Evolutionary conservation across 2,113 vertebrate genomes (phyloP).

Genomic region (Aegithalos caudatus): DNA sequence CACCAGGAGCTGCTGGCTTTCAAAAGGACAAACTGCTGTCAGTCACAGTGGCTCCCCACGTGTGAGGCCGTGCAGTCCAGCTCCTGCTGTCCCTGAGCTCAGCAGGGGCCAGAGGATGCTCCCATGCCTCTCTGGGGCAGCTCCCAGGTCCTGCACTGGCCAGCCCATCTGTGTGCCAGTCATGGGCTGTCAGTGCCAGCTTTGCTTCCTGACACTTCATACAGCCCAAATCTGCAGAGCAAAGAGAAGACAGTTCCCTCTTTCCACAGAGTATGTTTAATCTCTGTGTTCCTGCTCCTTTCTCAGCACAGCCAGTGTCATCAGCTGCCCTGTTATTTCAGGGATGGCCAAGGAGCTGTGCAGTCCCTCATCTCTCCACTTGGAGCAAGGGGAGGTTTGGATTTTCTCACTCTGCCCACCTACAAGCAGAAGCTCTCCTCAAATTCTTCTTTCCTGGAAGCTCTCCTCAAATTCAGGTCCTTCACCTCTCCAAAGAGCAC

Average conservation of each 20-base stretch:
- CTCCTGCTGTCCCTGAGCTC: neutral
- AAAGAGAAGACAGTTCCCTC: neutral
- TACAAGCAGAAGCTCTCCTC: neutral
- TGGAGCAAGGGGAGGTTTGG: neutral
- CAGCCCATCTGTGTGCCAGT: neutral
- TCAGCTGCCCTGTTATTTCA: neutral
- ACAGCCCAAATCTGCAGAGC: neutral
- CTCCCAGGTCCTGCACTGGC: neutral
- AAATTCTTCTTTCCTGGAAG: neutral
- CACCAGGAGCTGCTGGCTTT: neutral
- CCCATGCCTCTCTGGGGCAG: accelerated
- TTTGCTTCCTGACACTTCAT: neutral
- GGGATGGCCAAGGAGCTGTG: neutral
- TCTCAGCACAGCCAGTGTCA: neutral
- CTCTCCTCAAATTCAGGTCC: neutral
- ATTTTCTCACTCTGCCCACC: neutral
- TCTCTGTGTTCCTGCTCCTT: neutral
- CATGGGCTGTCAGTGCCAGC: neutral
- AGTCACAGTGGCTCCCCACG: neutral
- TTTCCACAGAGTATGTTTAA: neutral
- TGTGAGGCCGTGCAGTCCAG: accelerated
- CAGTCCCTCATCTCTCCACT: neutral
- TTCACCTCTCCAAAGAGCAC: neutral
- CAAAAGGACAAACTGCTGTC: neutral
- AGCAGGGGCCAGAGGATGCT: neutral